Evolutionary conservation across 1,140 invertebrate species (phyloP).

Genomic region (Choristoneura fumiferana): DNA sequence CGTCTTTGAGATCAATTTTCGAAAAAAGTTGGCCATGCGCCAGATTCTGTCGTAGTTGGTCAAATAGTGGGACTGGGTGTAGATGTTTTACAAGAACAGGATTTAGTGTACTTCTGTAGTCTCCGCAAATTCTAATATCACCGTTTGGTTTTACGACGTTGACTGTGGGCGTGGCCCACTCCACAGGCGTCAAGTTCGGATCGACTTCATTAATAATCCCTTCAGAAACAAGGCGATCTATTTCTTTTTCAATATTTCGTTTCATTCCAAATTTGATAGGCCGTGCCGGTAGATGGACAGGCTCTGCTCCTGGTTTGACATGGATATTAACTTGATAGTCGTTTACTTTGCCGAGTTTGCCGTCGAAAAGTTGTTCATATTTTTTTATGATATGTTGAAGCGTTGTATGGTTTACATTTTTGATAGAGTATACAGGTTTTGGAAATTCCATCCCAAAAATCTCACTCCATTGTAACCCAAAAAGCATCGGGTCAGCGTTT

Average conservation of each 20-base stretch:
- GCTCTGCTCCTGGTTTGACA: constrained; percentile 10
- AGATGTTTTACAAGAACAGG: constrained; percentile 14
- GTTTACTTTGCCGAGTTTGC: constrained; percentile 19
- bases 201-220: constrained; percentile 19
- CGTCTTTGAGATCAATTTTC: constrained; percentile 23
- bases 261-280: constrained; percentile 18
- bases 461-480: constrained; percentile 21
- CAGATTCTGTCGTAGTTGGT: constrained; percentile 20
- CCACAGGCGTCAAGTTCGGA: not conserved
- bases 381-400: constrained; percentile 2
- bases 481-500: constrained; percentile 20
- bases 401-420: not conserved
- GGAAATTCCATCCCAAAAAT: constrained; percentile 21
- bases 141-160: constrained; percentile 17
- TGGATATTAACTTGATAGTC: constrained; percentile 19
- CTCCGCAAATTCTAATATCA: constrained; percentile 17
- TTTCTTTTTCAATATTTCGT: constrained; percentile 20
- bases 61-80: constrained; percentile 23
- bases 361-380: not conserved
- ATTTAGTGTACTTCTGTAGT: constrained; percentile 21
- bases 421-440: constrained; percentile 20
- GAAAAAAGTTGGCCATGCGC: constrained; percentile 11
- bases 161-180: constrained; percentile 22
- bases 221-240: constrained; percentile 16
- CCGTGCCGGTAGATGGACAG: constrained; percentile 4